These are phyloP conservation scores for Xiphorhynchus erythropygius DNA, from an alignment of 2,797 vertebrate genomes.

Conservation along the genomic window DNA sequence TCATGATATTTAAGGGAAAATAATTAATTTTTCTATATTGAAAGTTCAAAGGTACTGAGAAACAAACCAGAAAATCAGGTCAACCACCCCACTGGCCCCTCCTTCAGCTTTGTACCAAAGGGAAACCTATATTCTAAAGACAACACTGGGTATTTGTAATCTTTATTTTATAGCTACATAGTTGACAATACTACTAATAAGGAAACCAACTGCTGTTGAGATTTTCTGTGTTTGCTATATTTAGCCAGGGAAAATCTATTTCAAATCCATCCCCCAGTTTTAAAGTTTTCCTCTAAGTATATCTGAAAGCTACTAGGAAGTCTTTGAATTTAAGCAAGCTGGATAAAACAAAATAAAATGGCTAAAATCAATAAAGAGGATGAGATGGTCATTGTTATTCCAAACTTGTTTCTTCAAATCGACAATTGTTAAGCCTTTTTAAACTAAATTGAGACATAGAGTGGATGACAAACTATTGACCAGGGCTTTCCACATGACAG, in stretches of 20 bases:
- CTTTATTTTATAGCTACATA: neutral
- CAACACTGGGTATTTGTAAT: neutral
- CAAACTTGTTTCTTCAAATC: constrained; percentile 22
- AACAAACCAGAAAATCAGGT: neutral
- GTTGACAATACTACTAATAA: neutral
- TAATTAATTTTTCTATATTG: neutral
- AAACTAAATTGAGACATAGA: constrained; percentile 34
- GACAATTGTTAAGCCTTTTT: constrained; percentile 36
- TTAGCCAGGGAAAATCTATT: constrained; percentile 19
- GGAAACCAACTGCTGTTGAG: neutral
- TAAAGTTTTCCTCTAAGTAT: neutral
- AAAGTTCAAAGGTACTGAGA: neutral
- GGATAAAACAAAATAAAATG: constrained; percentile 41
- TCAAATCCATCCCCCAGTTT: neutral
- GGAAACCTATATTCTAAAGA: neutral
- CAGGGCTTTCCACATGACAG: neutral
- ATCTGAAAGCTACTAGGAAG: neutral
- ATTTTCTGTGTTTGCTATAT: neutral
- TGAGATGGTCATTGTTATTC: constrained; percentile 41
- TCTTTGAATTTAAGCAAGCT: constrained; percentile 16
- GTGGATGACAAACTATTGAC: neutral
- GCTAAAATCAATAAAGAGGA: constrained; percentile 53
- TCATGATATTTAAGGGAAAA: neutral
- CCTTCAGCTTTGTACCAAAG: neutral
- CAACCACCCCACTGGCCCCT: neutral